Evolutionary conservation across 2,888 invertebrate species (phyloP), one percentile per base, ranked within the genome.

Genomic region (Hypercompe scribonia): DNA sequence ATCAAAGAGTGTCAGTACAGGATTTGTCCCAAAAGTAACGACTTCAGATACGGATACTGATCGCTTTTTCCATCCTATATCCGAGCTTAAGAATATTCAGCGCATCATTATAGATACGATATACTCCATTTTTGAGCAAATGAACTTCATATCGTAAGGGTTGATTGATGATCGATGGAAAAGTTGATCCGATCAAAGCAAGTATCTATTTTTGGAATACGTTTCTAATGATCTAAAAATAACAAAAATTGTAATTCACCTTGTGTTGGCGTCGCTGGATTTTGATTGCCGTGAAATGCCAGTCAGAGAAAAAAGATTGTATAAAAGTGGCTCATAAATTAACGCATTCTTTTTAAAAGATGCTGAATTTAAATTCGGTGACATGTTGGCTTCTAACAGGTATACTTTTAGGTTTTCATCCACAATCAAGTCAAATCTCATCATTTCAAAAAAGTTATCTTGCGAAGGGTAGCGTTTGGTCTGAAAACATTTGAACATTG

Each of bases 321-420:
- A 99, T 18, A 99, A 87, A 0, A 99, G 98, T 95, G 99, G 99
- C 87, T 99, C 99, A 87, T 99, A 99, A 0, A 99, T 93, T 42
- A 98, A 91, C 77, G 97, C 96, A 92, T 99, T 99, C 0, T 97
- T 98, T 24, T 97, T 97, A 90, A 97, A 99, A 92, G 99, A 99
- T 0, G 98, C 97, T 0, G 99, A 99, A 0, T 99, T 99, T 74
- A 99, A 96, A 95, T 99, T 99, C 0, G 99, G 99, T 21, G 99
- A 99, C 99, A 99, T 99, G 89, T 99, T 99, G 0, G 99, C 99
- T 95, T 99, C 99, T 97, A 99, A 97, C 11, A 99, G 95, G 87
- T 97, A 98, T 0, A 99, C 98, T 69, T 97, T 97, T 0, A 99
- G 90, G 72, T 98, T 95, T 80, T 98, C 98, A 89, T 99, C 99